These are phyloP conservation scores for Nycteola revayana DNA, from an alignment of 2,888 invertebrate species.

Conservation along the genomic window DNA sequence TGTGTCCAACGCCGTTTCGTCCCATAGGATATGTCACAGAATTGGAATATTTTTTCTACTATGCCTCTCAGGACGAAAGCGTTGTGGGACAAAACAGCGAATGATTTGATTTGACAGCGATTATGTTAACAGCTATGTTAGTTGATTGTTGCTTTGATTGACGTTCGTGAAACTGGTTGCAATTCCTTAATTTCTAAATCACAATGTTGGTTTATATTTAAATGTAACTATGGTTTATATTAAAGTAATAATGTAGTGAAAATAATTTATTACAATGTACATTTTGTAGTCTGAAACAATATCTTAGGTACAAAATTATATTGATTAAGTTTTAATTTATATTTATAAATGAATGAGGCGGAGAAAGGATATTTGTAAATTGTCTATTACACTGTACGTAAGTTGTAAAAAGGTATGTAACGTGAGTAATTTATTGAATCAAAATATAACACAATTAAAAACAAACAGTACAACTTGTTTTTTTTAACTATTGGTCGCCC, in stretches of 20 bases:
- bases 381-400: conserved; percentile 62
- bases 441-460: conserved; percentile 75
- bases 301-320: conserved; percentile 72
- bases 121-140: too few relatives aligned
- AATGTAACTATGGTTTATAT: conserved; percentile 24
- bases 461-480: conserved; percentile 15
- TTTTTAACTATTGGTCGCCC: too few relatives aligned
- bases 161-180: too few relatives aligned
- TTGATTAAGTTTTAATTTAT: conserved; percentile 64
- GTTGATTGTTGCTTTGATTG: too few relatives aligned
- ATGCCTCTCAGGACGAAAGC: too few relatives aligned
- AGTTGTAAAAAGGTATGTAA: conserved; percentile 77
- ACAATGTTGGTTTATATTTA: too few relatives aligned
- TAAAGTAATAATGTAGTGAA: conserved; percentile 26
- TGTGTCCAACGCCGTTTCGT: too few relatives aligned
- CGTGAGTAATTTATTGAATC: conserved; percentile 80
- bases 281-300: conserved; percentile 53
- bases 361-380: conserved; percentile 70
- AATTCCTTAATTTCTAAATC: too few relatives aligned
- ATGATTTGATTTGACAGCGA: too few relatives aligned
- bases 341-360: conserved; percentile 50
- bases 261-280: conserved; percentile 37
- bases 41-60: too few relatives aligned
- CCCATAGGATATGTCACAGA: too few relatives aligned
- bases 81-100: too few relatives aligned